phyloP scores from a whole-genome alignment of 2,797 vertebrate genomes.

The Spondyliosoma cantharus region DNA sequence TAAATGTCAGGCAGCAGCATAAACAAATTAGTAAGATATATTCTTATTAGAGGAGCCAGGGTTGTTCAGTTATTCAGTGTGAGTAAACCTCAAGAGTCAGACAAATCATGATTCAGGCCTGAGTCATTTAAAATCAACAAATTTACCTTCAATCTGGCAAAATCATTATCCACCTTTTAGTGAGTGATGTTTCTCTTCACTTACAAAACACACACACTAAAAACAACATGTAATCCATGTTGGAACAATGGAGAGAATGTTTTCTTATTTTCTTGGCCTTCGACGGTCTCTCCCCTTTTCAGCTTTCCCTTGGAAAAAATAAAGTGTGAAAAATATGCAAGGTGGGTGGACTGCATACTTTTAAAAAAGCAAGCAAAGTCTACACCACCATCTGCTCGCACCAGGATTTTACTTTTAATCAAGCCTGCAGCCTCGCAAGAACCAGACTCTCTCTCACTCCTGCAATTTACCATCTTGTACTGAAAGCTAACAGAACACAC shows the following conservation, averaged over 20 bases:
- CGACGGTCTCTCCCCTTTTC: not conserved
- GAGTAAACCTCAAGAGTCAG: slow-evolving; percentile 3
- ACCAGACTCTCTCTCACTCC: slow-evolving; percentile 35
- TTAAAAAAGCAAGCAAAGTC: slow-evolving; percentile 60
- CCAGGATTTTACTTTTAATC: slow-evolving; percentile 53
- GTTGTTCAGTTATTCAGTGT: not conserved
- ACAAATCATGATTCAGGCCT: slow-evolving; percentile 9
- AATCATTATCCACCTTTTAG: not conserved
- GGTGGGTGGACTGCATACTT: slow-evolving; percentile 74
- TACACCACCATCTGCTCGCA: slow-evolving; percentile 68
- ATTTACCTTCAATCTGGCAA: slow-evolving; percentile 24
- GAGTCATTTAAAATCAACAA: slow-evolving; percentile 3
- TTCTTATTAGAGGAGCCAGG: not conserved
- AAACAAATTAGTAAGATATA: not conserved
- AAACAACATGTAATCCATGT: too few species aligned
- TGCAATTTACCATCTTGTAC: slow-evolving; percentile 60
- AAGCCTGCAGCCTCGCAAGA: slow-evolving; percentile 40
- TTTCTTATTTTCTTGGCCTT: slow-evolving; percentile 7
- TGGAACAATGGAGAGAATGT: slow-evolving; percentile 31
- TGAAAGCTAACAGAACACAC: slow-evolving; percentile 39
- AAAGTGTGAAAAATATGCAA: slow-evolving; percentile 56
- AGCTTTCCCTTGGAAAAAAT: slow-evolving; percentile 14
- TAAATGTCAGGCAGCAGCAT: not conserved
- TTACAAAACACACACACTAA: not conserved
- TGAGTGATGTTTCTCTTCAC: not conserved